Evolutionary conservation across 2,888 invertebrate genomes (phyloP), one percentile per base, ranked within the genome.

Genomic region (Drosophila siamana): DNA sequence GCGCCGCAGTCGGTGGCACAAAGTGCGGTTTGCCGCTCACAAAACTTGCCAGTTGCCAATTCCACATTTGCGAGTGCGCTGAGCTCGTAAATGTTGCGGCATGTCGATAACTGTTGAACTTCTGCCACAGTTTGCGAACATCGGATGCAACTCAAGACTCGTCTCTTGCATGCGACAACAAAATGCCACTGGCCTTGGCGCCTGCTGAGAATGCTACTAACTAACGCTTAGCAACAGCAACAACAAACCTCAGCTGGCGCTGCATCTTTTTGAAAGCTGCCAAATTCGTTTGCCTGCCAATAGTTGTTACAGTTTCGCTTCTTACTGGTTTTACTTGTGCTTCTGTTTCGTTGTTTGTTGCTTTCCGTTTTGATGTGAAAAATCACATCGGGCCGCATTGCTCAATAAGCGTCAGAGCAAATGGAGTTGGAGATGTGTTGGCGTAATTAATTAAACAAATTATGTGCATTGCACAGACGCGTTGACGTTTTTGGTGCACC

Each of bases 401-500:
- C 81, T 50, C 81, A 82, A 82, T 82, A 63, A 30, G 16, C 19
- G 66, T 33, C 79, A 41, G 30, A 74, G 71, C 63, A 83, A 33
- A 33, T 33, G 33, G 33, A 33, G n/a, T 68, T 80, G 85, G 78
- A 80, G 89, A 89, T 87, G 89, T 86, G 89, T 84, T 75, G 81
- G 70, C 62, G 76, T 86, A 89, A 86, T 86, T 89, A 86, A 86
- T 86, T 86, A 86, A 89, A 86, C 85, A 86, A 86, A 86, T 86
- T 89, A 86, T 88, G 86, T 88, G 77, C 57, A 86, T 89, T 88
- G 89, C 85, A 73, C 87, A 86, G 88, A 73, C 69, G 69, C 74
- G 67, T 80, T 88, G 89, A 88, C 89, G 60, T 88, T 89, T 89
- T 89, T 89, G 89, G 89, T 88, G 52, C 84, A 78, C 65, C 63